Conservation (phyloP, 2,113 vertebrate species). For the Monarcha castaneiventris region DNA sequence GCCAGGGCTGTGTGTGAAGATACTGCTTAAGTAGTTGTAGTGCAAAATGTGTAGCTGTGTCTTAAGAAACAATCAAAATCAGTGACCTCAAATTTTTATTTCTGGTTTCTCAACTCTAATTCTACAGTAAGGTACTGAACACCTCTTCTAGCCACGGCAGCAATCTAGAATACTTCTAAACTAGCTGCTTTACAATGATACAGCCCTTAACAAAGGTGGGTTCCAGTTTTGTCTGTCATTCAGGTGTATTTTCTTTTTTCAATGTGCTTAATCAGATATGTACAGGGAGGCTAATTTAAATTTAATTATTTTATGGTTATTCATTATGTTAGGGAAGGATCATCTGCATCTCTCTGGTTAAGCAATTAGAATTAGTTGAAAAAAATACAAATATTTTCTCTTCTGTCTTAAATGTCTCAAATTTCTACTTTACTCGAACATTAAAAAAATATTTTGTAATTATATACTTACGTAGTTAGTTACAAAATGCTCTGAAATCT, state of each 20-base stretch:
- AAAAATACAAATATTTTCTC: not conserved
- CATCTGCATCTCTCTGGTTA: not conserved
- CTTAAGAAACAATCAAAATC: not conserved
- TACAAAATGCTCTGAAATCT: not conserved
- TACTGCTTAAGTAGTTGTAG: not conserved
- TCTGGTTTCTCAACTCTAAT: not conserved
- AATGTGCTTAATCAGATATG: not conserved
- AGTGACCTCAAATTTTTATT: not conserved
- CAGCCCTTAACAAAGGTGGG: not conserved
- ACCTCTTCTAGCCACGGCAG: not conserved
- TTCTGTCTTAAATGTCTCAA: not conserved
- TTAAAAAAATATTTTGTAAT: not conserved
- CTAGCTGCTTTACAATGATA: not conserved
- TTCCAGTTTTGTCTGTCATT: not conserved
- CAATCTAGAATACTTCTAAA: not conserved
- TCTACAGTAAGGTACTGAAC: not conserved
- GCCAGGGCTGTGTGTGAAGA: not conserved
- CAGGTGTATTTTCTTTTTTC: not conserved
- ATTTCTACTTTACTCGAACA: not conserved
- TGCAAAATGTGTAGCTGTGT: not conserved
- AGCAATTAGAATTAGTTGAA: not conserved
- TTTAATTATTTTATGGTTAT: not conserved
- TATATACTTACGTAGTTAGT: not conserved
- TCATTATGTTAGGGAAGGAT: not conserved
- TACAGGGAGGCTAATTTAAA: not conserved